Evolutionary conservation across 2,113 vertebrate species (phyloP).

Genomic region (Romanogobio albipinnatus): DNA sequence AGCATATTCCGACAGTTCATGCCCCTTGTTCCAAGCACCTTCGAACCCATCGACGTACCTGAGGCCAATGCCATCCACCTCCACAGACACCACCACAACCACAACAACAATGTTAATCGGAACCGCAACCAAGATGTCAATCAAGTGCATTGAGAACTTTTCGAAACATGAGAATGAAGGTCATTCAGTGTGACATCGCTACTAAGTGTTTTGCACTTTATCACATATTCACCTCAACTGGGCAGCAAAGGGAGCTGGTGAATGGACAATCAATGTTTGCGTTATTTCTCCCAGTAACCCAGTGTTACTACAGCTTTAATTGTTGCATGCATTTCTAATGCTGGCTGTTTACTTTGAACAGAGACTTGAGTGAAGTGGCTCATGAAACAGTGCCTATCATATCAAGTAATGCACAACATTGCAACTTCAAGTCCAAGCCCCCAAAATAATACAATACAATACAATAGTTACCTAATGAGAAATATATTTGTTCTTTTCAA

Average conservation of each 20-base stretch:
- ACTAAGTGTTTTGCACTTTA: slow-evolving; percentile 54
- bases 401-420: neutral
- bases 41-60: slow-evolving; percentile 73
- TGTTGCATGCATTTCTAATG: slow-evolving; percentile 44
- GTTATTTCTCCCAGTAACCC: slow-evolving; percentile 15
- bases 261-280: slow-evolving; percentile 3
- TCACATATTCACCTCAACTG: slow-evolving; percentile 36
- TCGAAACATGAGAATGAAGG: neutral
- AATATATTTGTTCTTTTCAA: neutral
- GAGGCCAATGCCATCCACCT: slow-evolving; percentile 77
- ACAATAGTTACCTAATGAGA: neutral
- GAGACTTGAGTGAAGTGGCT: neutral
- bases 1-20: slow-evolving; percentile 99
- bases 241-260: slow-evolving; percentile 17
- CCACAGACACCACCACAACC: slow-evolving; percentile 78
- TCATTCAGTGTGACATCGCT: slow-evolving; percentile 52
- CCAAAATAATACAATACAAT: neutral
- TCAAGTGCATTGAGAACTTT: slow-evolving; percentile 74
- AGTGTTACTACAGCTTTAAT: slow-evolving; percentile 4
- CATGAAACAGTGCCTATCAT: slow-evolving; percentile 39
- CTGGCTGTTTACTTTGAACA: slow-evolving; percentile 27
- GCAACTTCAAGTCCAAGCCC: neutral
- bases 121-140: slow-evolving; percentile 80
- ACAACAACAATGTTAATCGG: slow-evolving; percentile 80
- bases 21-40: slow-evolving; percentile 81